phyloP scores from a whole-genome alignment of 2,888 invertebrate genomes.

The Melinopterus prodromus region DNA sequence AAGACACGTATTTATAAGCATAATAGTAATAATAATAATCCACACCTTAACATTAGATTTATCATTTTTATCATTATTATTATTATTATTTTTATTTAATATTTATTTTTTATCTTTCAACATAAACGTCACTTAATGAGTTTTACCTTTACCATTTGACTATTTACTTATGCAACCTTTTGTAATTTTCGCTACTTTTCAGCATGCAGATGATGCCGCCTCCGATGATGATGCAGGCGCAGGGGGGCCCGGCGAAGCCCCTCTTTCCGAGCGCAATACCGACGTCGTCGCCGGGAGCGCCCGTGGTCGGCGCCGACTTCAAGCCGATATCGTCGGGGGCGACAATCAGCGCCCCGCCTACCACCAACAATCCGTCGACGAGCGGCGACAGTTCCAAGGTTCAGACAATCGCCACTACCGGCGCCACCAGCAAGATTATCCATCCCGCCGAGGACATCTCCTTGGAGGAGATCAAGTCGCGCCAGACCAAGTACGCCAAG shows the following conservation, averaged over 20 bases:
- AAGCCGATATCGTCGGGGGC: slow-evolving; percentile 69
- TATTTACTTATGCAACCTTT: no score
- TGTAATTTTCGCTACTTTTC: slow-evolving; percentile 37
- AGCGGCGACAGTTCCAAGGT: slow-evolving; percentile 51
- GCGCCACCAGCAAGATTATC: slow-evolving; percentile 87
- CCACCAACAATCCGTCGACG: slow-evolving; percentile 57
- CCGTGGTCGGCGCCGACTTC: slow-evolving; percentile 69
- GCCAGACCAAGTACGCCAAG: slow-evolving; percentile 70
- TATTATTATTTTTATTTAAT: no score
- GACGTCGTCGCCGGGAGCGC: slow-evolving; percentile 65
- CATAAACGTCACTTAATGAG: no score
- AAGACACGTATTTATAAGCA: no score
- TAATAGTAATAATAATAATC: no score
- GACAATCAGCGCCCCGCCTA: slow-evolving; percentile 81
- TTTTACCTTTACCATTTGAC: no score
- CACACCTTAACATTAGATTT: no score
- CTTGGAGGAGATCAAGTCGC: slow-evolving; percentile 82
- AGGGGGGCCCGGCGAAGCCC: slow-evolving; percentile 72
- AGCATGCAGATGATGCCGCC: slow-evolving; percentile 67
- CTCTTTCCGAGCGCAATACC: slow-evolving; percentile 83
- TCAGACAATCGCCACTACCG: slow-evolving; percentile 77
- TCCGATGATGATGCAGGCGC: slow-evolving; percentile 64
- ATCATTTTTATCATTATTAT: no score
- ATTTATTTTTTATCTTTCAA: no score
- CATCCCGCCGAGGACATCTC: slow-evolving; percentile 95